phyloP scores from a whole-genome alignment of 2,797 vertebrate genomes.

The Scolopax rusticola region DNA sequence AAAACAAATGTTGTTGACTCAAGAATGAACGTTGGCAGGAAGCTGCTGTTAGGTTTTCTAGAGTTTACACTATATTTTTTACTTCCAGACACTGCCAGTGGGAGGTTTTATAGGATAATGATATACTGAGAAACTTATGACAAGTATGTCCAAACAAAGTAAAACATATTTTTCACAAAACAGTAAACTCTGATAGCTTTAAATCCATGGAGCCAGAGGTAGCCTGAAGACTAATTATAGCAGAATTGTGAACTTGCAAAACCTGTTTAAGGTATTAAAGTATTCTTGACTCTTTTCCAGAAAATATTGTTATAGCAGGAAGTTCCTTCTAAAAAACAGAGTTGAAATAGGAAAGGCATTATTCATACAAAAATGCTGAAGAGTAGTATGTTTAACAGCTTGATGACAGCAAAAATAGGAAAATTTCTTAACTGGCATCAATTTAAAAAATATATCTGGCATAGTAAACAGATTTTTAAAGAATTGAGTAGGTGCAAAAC shows the following conservation, averaged over 20 bases:
- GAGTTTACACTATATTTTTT: slow-evolving; percentile 64
- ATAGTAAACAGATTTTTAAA: slow-evolving; percentile 1
- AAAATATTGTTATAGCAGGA: slow-evolving; percentile 34
- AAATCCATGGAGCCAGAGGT: slow-evolving; percentile 48
- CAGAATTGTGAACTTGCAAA: slow-evolving; percentile 57
- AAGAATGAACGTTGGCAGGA: slow-evolving; percentile 52
- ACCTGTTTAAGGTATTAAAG: slow-evolving; percentile 31
- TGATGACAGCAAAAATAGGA: not conserved
- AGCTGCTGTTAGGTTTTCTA: slow-evolving; percentile 62
- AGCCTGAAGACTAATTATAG: slow-evolving; percentile 50
- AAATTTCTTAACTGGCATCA: not conserved
- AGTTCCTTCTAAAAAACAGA: slow-evolving; percentile 9
- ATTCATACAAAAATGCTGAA: not conserved
- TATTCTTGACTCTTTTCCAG: slow-evolving; percentile 29
- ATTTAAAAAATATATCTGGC: not conserved
- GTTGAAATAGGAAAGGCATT: not conserved
- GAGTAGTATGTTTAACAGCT: not conserved
- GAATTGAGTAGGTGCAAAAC: not conserved
- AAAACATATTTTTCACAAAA: slow-evolving; percentile 69
- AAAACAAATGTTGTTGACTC: slow-evolving; percentile 52
- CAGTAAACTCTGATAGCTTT: slow-evolving; percentile 62
- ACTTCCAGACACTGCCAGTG: slow-evolving; percentile 62
- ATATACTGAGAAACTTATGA: slow-evolving; percentile 68
- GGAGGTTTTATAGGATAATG: slow-evolving; percentile 71
- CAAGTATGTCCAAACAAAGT: slow-evolving; percentile 72